Evolutionary conservation across 2,113 vertebrate species (phyloP), one percentile per base, ranked within the genome.

Genomic region (Zootoca vivipara): DNA sequence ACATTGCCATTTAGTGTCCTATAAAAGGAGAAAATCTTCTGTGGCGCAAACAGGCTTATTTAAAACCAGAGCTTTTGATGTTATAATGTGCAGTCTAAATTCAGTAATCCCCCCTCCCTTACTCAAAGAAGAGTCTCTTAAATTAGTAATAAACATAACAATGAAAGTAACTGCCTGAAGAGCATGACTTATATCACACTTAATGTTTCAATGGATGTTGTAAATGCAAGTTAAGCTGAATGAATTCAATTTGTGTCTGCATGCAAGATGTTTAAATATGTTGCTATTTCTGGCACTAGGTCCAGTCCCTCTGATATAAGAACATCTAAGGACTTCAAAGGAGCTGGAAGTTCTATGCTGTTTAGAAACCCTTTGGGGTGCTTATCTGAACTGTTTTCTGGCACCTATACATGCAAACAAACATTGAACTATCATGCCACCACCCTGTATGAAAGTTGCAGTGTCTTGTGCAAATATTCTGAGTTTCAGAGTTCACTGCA

Each of bases 281-380:
- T 94, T 97, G 97, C 97, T 98, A 97, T 96, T 96, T 91, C 96
- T 98, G 96, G 95, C 97, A 96, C 90, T 89, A 73, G 72, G 95
- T 95, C 94, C 52, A 62, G 94, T 94, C 93, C 96, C 95, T 97
- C 94, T 96, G 96, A 97, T 95, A 95, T 92, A 88, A 95, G 89
- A 93, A 96, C 95, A 95, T 97, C 94, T 93, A 96, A 91, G 78
- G 93, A 95, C 94, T 97, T 98, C 97, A 98, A 98, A 97, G 96
- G 88, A 92, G 85, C 90, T 83, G 78, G 90, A 95, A 96, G 93
- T 91, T 97, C 96, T 95, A 91, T 96, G 87, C 90, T 96, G 86
- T 92, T 95, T 94, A 94, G 91, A 92, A 92, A 94, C 93, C 94
- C 93, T 92, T 95, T 95, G 93, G 93, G 97, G 96, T 97, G 95